Evolutionary conservation across 2,888 invertebrate genomes (phyloP), one percentile per base, ranked within the genome.

Genomic region (Dynastes tityus): DNA sequence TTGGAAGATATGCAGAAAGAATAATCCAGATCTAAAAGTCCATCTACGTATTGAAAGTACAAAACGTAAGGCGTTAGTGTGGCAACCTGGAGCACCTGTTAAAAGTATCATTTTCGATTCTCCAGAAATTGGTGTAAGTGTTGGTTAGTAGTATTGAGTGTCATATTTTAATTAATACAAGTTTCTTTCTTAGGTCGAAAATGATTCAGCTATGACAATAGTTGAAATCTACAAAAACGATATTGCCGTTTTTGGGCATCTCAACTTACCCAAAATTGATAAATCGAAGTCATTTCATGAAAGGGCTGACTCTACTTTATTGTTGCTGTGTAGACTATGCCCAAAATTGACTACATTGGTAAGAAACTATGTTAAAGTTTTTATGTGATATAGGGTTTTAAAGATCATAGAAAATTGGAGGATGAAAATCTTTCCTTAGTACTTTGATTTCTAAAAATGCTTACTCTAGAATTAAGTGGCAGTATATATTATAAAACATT

Each of bases 81-180:
- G 95, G 87, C 95, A 95, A 86, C 92, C 92, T 1, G 89, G 90
- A 73, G 95, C 95, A 0, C 94, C 95, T 0, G 93, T 95, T 3
- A 89, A 90, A 78, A 92, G 92, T 76, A 89, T 95, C 49, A 86
- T 93, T 2, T 94, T 93, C 85, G 90, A 92, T 82, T 91, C 93
- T 0, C 92, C 93, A 0, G 90, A 91, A 82, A 90, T 92, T 8
- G 90, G 89, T 84, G 92, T 93, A 86, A 83, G 85, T 80, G 22
- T 45, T 51, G 32, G 32, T 6, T 80, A 29, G 11, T 29, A n/a
- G 55, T 40, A 51, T 68, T 27, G 16, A 16, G 5, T 27, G 27
- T 16, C 16, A 29, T 73, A 9, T 77, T 86, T 77, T 37, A 37
- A 37, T 5, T 1, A 37, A 37, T 37, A 37, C 5, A 5, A 37